Conservation (phyloP, 2,888 invertebrate species). For the Linnaemya tessellans region DNA sequence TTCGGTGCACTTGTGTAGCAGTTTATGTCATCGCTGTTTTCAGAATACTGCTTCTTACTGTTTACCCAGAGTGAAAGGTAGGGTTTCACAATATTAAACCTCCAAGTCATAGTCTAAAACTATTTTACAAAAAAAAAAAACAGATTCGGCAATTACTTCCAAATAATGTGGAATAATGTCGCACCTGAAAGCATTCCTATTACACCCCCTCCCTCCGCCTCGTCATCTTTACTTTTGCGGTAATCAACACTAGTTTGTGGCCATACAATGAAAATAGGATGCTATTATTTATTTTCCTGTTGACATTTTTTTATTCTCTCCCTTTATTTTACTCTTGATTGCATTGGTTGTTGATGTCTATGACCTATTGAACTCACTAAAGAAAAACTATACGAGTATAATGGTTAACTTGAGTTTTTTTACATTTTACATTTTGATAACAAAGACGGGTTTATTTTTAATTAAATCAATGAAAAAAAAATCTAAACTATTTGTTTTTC, state of each 20-base stretch:
- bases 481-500: conserved; percentile 2
- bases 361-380: conserved; percentile 64
- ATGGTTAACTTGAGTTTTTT: conserved; percentile 45
- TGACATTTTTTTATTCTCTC: conserved; percentile 54
- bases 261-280: conserved; percentile 58
- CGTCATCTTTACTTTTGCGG: conserved; percentile 39
- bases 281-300: conserved; percentile 68
- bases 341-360: conserved; percentile 54
- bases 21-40: conserved; percentile 55
- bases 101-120: not conserved
- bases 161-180: not conserved
- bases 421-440: conserved; percentile 36
- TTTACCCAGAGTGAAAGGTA: not conserved
- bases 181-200: not conserved
- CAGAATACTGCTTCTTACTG: conserved; percentile 2
- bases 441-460: conserved; percentile 39
- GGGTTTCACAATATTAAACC: not conserved
- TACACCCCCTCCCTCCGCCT: not conserved
- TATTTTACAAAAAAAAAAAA: not conserved
- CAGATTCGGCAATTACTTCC: not conserved
- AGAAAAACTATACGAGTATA: conserved; percentile 10
- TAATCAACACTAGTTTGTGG: conserved; percentile 67
- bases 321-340: conserved; percentile 50
- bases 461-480: conserved; percentile 46
- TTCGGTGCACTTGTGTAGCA: conserved; percentile 65